Evolutionary conservation across 2,797 vertebrate species (phyloP), one percentile per base, ranked within the genome.

Genomic region (Thalassophryne amazonica): DNA sequence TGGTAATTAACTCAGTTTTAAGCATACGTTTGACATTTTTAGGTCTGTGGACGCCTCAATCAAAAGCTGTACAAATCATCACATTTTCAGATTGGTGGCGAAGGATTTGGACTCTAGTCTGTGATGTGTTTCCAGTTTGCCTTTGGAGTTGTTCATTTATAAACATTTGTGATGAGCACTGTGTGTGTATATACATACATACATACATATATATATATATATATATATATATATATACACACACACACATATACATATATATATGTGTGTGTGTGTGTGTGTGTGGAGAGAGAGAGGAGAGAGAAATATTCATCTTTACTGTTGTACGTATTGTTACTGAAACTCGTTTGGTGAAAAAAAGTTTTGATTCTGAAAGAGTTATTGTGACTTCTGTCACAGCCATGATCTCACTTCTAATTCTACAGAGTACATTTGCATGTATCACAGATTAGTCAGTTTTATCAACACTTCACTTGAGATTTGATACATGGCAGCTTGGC

Each of bases 401-500:
- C n/a, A n/a, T 32, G 6, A 39, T 43, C 9, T 24, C n/a, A 18
- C 46, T 54, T 23, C 6, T 8, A 14, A 42, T 48, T 62, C 7
- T 41, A 12, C 20, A 0, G 5, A 24, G 15, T 9, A 24, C 13
- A 33, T 58, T 30, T 30, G 3, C 5, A 13, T 7, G 41, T 7
- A 29, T 35, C 33, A 17, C 19, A 62, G 38, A 45, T 60, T 35
- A 54, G n/a, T 13, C 34, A 4, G 15, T 47, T 22, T n/a, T n/a
- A 19, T 4, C n/a, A n/a, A 16, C 15, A 25, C 8, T 40, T 27
- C 13, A 3, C 29, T 9, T 14, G 12, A 12, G 4, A 37, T 22
- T 8, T 6, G 20, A 24, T 48, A 47, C 35, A 27, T 23, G 7
- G 21, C 32, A 53, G 32, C 71, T n/a, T 63, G 31, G 59, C 60